phyloP scores from a whole-genome alignment of 2,888 invertebrate species.

The Helobdella robusta region DNA sequence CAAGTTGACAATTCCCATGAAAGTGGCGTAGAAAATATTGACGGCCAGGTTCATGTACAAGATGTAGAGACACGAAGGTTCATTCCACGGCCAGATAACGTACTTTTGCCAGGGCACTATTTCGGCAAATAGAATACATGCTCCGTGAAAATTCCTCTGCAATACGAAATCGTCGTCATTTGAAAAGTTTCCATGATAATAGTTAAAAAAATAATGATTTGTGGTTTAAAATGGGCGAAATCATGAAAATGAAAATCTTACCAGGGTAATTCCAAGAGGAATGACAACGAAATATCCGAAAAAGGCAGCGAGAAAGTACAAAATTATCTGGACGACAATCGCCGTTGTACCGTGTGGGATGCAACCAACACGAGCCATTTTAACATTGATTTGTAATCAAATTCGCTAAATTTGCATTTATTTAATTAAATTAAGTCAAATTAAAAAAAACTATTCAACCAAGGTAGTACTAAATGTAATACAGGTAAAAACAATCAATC shows the following conservation, averaged over 20 bases:
- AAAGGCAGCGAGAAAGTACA: slow-evolving; percentile 29
- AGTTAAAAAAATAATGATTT: too few relatives aligned
- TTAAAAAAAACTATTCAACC: too few relatives aligned
- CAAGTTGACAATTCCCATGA: slow-evolving; percentile 33
- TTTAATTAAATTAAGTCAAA: too few relatives aligned
- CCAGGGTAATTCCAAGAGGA: slow-evolving; percentile 33
- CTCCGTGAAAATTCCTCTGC: slow-evolving; percentile 34
- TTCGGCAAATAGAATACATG: slow-evolving; percentile 35
- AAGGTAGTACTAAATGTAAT: too few relatives aligned
- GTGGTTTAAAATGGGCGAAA: too few relatives aligned
- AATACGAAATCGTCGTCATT: too few relatives aligned
- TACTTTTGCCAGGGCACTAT: slow-evolving; percentile 33
- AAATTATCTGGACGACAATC: slow-evolving; percentile 19
- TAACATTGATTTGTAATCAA: too few relatives aligned
- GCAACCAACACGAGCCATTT: slow-evolving; percentile 23
- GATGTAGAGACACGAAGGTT: slow-evolving; percentile 33
- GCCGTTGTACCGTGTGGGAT: slow-evolving; percentile 24
- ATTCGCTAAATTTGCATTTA: too few relatives aligned
- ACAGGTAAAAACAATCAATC: too few relatives aligned
- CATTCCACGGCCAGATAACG: slow-evolving; percentile 35
- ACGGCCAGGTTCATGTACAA: slow-evolving; percentile 34
- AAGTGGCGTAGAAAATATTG: slow-evolving; percentile 30
- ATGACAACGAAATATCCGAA: slow-evolving; percentile 31
- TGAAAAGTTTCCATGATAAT: too few relatives aligned
- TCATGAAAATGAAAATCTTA: slow-evolving; percentile 26